These are phyloP conservation scores for Ianthella basta DNA, from an alignment of 37 sponge, comb jelly and placozoan genomes.

Conservation along the genomic window DNA sequence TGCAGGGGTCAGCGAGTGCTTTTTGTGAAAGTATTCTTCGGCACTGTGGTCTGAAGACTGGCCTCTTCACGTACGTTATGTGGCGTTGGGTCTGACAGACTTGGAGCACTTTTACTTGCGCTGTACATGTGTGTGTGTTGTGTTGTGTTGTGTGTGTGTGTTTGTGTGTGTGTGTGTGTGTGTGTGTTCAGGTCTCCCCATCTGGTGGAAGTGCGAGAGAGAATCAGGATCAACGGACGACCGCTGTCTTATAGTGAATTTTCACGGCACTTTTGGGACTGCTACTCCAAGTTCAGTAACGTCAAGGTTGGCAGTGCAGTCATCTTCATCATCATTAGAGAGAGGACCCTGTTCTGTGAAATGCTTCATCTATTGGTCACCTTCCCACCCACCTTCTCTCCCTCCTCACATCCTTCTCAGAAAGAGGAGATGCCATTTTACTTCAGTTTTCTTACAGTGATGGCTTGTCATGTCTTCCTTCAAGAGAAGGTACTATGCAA, in stretches of 20 bases:
- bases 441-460: conserved; percentile 82
- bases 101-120: background rate
- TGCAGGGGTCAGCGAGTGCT: conserved; percentile 92
- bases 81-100: background rate
- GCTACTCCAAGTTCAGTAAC: conserved; percentile 53
- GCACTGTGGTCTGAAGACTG: conserved; percentile 75
- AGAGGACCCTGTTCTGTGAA: no score
- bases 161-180: background rate
- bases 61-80: conserved; percentile 84
- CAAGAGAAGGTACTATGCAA: conserved; percentile 69
- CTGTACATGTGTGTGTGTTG: background rate
- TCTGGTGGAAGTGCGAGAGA: conserved; percentile 91
- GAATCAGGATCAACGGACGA: conserved; percentile 91
- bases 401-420: background rate
- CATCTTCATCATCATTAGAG: no score
- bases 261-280: conserved; percentile 81
- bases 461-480: conserved; percentile 85
- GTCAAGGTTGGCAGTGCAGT: conserved; percentile 66
- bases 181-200: conserved; percentile 82
- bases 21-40: conserved; percentile 86
- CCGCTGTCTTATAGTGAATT: conserved; percentile 80
- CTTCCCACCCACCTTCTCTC: no score
- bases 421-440: conserved; percentile 75
- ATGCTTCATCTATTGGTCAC: background rate
- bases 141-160: conserved; percentile 13